Evolutionary conservation across 2,888 invertebrate species (phyloP).

Genomic region (Cataglyphis altisquamis): DNA sequence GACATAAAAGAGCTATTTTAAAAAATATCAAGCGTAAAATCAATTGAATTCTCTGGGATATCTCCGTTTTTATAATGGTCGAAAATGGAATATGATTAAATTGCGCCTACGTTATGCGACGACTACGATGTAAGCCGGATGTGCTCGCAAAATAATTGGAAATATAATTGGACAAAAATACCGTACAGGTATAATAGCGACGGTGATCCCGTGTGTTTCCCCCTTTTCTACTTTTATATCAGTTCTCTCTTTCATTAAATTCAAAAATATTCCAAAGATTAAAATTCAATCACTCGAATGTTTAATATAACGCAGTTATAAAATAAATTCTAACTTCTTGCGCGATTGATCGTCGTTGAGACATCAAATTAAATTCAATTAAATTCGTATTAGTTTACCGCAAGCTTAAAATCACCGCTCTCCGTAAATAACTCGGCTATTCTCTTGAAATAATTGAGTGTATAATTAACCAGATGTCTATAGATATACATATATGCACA

Average conservation of each 20-base stretch:
- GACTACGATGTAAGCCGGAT: constrained; percentile 51
- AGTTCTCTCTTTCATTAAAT: constrained; percentile 23
- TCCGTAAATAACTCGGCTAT: constrained; percentile 67
- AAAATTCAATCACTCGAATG: constrained; percentile 65
- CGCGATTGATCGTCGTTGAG: constrained; percentile 22
- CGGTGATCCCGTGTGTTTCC: not conserved
- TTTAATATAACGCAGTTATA: constrained; percentile 52
- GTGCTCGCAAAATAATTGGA: constrained; percentile 57
- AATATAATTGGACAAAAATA: constrained; percentile 58
- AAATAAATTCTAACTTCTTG: constrained; percentile 50
- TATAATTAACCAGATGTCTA: constrained; percentile 66
- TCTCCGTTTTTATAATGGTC: constrained; percentile 28
- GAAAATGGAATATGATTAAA: constrained; percentile 53
- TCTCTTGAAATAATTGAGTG: constrained; percentile 68
- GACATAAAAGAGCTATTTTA: constrained; percentile 32
- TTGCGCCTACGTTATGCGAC: constrained; percentile 48
- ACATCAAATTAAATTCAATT: constrained; percentile 72
- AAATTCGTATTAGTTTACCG: constrained; percentile 65
- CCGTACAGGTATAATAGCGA: constrained; percentile 32
- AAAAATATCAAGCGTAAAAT: constrained; percentile 39
- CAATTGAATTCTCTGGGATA: constrained; percentile 8
- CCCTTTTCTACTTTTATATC: constrained; percentile 49
- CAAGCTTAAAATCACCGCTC: constrained; percentile 64
- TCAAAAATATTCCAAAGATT: constrained; percentile 50
- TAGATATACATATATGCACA: constrained; percentile 47